Conservation (phyloP, 2,113 vertebrate genomes). For the Xiphorhynchus elegans region DNA sequence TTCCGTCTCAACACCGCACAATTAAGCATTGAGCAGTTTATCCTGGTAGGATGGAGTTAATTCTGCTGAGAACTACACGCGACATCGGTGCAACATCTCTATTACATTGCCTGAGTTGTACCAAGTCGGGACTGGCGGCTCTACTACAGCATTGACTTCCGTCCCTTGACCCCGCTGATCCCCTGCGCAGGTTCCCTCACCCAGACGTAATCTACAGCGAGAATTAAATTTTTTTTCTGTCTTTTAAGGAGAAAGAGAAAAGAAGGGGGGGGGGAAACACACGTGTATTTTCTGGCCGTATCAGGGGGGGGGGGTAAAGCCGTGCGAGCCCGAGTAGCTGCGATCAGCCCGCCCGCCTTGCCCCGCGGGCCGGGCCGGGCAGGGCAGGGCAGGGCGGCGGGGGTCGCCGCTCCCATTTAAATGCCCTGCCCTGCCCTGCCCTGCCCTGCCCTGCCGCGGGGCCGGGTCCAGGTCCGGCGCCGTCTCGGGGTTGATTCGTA, state of each 20-base stretch:
- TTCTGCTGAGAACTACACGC: not conserved
- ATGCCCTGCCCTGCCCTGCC: not conserved
- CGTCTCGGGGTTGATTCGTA: constrained; percentile 93
- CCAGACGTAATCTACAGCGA: not conserved
- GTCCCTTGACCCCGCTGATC: not conserved
- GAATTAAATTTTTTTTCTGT: not conserved
- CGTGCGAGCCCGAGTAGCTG: not conserved
- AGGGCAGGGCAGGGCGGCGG: not conserved
- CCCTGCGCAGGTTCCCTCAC: not conserved
- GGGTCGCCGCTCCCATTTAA: not conserved
- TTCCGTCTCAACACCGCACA: not conserved
- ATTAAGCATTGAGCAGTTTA: constrained; percentile 4
- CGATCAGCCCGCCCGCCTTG: not conserved
- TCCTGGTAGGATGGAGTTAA: constrained; percentile 15
- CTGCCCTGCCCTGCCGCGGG: not conserved
- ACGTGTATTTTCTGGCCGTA: not conserved
- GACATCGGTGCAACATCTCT: constrained; percentile 27
- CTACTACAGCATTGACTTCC: not conserved
- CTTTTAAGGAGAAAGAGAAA: not conserved
- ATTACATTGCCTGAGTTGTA: not conserved
- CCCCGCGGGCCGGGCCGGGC: not conserved
- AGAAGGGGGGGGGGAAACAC: accelerated
- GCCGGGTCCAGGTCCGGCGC: not conserved
- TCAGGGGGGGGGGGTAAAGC: not conserved
- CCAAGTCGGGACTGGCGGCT: not conserved